A percentile compares a stretch with the other conserved stretches of the same genome.
These are phyloP conservation scores for Galendromus occidentalis DNA, from an alignment of 1,140 invertebrate species.

Conservation along the genomic window DNA sequence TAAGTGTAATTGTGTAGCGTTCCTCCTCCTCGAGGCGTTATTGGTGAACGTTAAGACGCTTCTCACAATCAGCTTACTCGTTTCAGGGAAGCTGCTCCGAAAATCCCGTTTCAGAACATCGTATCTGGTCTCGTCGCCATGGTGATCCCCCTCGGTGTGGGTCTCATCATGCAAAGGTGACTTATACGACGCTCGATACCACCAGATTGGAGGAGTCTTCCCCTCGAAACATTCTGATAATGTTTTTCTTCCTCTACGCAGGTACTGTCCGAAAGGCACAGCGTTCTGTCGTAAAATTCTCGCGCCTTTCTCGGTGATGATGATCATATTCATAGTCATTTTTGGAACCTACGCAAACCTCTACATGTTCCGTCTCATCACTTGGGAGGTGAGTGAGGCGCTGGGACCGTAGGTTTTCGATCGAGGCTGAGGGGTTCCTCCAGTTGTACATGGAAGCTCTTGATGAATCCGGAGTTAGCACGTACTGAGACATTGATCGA, in stretches of 20 bases:
- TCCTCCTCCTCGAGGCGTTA: no score
- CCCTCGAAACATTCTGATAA: neutral
- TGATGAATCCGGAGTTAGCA: no score
- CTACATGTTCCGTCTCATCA: conserved; percentile 69
- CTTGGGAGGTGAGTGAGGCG: conserved; percentile 44
- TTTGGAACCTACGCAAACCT: conserved; percentile 77
- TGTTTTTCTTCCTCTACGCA: conserved; percentile 4
- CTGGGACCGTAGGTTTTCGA: no score
- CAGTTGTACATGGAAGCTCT: no score
- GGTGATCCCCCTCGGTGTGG: conserved; percentile 60
- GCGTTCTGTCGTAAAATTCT: conserved; percentile 50
- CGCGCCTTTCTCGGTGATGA: conserved; percentile 58
- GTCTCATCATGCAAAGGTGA: conserved; percentile 39
- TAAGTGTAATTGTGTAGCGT: no score
- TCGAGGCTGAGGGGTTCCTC: no score
- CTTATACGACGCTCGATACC: conserved; percentile 14
- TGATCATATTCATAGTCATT: conserved; percentile 67
- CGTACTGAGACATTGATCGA: no score
- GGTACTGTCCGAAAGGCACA: neutral
- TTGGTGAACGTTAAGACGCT: no score
- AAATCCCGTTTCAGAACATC: conserved; percentile 61
- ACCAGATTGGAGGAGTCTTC: neutral
- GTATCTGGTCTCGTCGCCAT: conserved; percentile 48
- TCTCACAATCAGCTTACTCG: no score
- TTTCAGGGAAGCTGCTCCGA: conserved; percentile 44